Conservation (phyloP, 2,888 invertebrate species). For the Antitype chi region DNA sequence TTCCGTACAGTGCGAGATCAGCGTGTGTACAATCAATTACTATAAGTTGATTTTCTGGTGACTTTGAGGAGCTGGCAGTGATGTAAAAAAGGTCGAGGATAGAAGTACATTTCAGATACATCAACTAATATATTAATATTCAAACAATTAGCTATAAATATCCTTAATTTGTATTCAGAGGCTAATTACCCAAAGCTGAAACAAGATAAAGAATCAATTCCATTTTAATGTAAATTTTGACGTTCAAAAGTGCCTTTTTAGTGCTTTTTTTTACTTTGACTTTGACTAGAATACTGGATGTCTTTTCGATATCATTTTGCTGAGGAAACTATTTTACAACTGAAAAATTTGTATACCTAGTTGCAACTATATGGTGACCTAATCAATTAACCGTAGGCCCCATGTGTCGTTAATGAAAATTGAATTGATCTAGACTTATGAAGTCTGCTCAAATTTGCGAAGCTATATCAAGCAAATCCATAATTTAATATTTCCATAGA, state of each 20-base stretch:
- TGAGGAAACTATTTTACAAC: not conserved
- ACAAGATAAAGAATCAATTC: no score
- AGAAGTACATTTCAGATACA: not conserved
- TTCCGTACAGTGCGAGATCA: no score
- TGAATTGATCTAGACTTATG: not conserved
- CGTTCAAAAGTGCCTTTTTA: no score
- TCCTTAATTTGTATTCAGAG: not conserved
- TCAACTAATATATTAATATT: not conserved
- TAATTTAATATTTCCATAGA: constrained; percentile 11
- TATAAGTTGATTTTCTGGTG: not conserved
- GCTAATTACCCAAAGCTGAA: not conserved
- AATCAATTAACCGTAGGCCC: not conserved
- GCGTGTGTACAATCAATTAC: not conserved
- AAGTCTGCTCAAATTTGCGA: not conserved
- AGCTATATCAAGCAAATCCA: not conserved
- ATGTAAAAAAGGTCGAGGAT: not conserved
- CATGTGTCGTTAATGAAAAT: constrained; percentile 2
- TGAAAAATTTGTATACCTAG: no score
- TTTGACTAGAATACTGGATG: not conserved
- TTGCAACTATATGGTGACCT: not conserved
- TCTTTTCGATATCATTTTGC: not conserved
- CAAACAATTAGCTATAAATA: not conserved
- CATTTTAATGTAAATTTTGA: no score
- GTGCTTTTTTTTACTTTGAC: no score
- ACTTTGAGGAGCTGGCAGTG: not conserved